Conservation (phyloP, 2,888 invertebrate genomes). For the Epiperipatus broadwayi region DNA sequence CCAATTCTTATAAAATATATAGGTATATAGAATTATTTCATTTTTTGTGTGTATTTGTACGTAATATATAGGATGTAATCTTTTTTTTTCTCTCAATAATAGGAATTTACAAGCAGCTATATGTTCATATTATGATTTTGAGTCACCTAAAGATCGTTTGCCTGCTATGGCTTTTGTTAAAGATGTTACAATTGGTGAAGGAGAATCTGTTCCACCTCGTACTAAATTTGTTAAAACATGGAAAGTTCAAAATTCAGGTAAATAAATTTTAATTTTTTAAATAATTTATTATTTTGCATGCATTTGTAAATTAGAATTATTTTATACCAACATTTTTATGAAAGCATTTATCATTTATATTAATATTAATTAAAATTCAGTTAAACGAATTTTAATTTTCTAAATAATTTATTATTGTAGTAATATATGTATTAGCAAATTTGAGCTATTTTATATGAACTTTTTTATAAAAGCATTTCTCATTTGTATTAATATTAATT, state of each 20-base stretch:
- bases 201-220: constrained; percentile 49
- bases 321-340: not conserved
- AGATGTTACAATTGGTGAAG: constrained; percentile 55
- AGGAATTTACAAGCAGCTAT: constrained; percentile 95
- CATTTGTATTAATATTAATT: too few relatives aligned
- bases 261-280: constrained; percentile 3
- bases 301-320: not conserved
- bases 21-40: too few relatives aligned
- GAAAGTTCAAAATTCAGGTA: constrained; percentile 67
- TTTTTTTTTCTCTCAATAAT: not conserved
- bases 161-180: constrained; percentile 50
- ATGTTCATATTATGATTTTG: constrained; percentile 80
- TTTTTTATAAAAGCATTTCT: too few relatives aligned
- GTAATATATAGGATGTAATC: not conserved
- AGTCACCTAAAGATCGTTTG: constrained; percentile 44
- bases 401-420: too few relatives aligned
- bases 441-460: too few relatives aligned
- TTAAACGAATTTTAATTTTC: too few relatives aligned
- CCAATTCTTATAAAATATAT: too few relatives aligned
- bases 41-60: not conserved
- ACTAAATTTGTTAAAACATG: constrained; percentile 68
- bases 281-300: not conserved
- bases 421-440: too few relatives aligned
- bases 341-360: not conserved
- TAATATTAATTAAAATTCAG: too few relatives aligned